These are phyloP conservation scores for Tenthredo amoena DNA, from an alignment of 2,888 invertebrate species.

Conservation along the genomic window DNA sequence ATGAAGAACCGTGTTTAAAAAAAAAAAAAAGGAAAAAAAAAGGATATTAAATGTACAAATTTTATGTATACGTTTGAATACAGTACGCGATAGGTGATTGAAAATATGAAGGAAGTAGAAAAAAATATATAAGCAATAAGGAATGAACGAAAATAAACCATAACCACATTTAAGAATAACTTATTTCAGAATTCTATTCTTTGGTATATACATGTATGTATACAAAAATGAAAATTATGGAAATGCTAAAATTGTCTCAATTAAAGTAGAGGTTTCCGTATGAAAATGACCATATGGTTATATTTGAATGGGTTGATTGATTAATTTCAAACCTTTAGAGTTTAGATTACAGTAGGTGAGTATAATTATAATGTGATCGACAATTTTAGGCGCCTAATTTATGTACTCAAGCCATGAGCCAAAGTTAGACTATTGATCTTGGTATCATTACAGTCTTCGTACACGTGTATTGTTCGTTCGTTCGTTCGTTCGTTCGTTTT, in stretches of 20 bases:
- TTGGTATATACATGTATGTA: too few species aligned
- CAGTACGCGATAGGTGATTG: neutral
- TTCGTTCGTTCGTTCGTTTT: neutral
- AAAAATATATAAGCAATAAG: neutral
- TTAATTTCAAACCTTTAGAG: neutral
- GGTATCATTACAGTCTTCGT: slow-evolving; percentile 2
- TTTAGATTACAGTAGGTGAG: neutral
- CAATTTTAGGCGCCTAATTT: neutral
- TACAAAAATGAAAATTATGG: too few species aligned
- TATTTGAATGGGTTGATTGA: neutral
- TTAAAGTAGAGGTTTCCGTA: neutral
- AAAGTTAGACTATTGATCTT: slow-evolving; percentile 2
- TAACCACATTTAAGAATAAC: neutral
- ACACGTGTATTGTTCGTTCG: slow-evolving; percentile 2
- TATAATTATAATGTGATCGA: neutral
- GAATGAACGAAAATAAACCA: neutral
- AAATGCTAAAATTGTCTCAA: neutral
- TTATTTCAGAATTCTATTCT: neutral
- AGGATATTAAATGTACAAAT: neutral
- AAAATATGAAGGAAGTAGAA: neutral
- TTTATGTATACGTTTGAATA: neutral
- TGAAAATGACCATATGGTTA: too few species aligned
- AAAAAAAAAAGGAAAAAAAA: neutral
- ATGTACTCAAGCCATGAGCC: neutral
- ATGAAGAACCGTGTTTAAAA: neutral